A percentile compares a stretch with the other conserved stretches of the same genome.
phyloP scores from a whole-genome alignment of 2,113 vertebrate species.

The Pogonocichla stellata region DNA sequence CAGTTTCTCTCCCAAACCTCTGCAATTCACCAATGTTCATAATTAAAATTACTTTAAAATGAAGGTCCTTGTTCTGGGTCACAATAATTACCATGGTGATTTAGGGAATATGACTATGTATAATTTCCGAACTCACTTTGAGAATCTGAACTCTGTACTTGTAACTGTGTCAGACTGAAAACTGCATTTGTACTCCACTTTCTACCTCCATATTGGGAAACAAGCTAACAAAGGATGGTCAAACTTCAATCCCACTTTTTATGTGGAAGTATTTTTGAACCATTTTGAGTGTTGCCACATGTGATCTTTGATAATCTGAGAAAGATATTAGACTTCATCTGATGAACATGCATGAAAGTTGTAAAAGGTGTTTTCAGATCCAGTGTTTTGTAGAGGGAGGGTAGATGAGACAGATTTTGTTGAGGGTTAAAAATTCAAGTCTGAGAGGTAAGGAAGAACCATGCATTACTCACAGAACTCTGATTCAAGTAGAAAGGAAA shows the following conservation, averaged over 20 bases:
- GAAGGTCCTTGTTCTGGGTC: conserved; percentile 24
- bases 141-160: background rate
- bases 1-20: background rate
- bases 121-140: background rate
- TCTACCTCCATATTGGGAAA: background rate
- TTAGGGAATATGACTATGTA: conserved; percentile 38
- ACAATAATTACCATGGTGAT: conserved; percentile 40
- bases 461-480: background rate
- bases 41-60: conserved; percentile 29
- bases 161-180: conserved; percentile 23
- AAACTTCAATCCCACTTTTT: background rate
- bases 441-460: background rate
- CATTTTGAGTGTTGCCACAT: background rate
- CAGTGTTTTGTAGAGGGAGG: background rate
- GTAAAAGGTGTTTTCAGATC: background rate
- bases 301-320: background rate
- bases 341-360: background rate
- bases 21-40: background rate
- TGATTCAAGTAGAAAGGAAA: background rate
- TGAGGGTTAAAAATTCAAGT: background rate
- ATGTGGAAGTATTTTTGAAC: background rate
- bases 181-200: background rate
- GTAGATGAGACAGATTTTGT: background rate
- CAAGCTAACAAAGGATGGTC: background rate
- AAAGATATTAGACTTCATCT: background rate